Percentiles rank a stretch among this genome's conserved stretches.
These are phyloP conservation scores for Lasioglossum oenotherae DNA, from an alignment of 2,888 invertebrate genomes.

Conservation along the genomic window DNA sequence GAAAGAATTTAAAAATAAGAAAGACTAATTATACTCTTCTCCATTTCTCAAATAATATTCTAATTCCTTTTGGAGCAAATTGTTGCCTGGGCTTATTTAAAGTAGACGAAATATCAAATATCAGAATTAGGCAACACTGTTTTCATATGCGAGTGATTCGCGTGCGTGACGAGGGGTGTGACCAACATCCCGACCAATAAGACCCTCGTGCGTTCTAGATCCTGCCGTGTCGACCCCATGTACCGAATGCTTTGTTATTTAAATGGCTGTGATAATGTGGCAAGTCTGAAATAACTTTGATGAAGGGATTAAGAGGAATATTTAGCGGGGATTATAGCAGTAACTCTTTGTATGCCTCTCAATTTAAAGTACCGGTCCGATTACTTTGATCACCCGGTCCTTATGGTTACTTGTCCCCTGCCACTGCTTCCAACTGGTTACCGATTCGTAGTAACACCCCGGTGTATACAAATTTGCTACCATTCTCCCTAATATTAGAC, in stretches of 20 bases:
- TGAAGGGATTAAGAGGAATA: slow-evolving; percentile 14
- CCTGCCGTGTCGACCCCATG: slow-evolving; percentile 14
- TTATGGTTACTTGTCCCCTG: not conserved
- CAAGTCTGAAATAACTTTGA: slow-evolving; percentile 19
- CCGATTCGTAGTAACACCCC: not conserved
- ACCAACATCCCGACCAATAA: slow-evolving; percentile 14
- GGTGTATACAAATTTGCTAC: slow-evolving; percentile 3
- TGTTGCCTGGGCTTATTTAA: not conserved
- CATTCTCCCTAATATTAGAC: not conserved
- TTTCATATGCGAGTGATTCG: not conserved
- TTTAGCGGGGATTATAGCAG: slow-evolving; percentile 11
- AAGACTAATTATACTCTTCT: not conserved
- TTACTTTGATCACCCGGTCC: slow-evolving; percentile 4
- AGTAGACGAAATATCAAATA: not conserved
- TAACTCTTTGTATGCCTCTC: slow-evolving; percentile 2
- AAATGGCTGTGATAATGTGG: slow-evolving; percentile 11
- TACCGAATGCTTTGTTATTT: slow-evolving; percentile 12
- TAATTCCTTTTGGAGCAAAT: not conserved
- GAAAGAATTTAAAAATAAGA: not conserved
- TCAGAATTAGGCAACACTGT: not conserved
- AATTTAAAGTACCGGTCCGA: not conserved
- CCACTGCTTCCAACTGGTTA: slow-evolving; percentile 7
- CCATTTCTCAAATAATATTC: not conserved
- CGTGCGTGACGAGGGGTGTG: slow-evolving; percentile 16
- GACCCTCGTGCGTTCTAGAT: slow-evolving; percentile 13